These are phyloP conservation scores for Bellardia bayeri DNA, from an alignment of 2,888 invertebrate genomes.

Conservation along the genomic window DNA sequence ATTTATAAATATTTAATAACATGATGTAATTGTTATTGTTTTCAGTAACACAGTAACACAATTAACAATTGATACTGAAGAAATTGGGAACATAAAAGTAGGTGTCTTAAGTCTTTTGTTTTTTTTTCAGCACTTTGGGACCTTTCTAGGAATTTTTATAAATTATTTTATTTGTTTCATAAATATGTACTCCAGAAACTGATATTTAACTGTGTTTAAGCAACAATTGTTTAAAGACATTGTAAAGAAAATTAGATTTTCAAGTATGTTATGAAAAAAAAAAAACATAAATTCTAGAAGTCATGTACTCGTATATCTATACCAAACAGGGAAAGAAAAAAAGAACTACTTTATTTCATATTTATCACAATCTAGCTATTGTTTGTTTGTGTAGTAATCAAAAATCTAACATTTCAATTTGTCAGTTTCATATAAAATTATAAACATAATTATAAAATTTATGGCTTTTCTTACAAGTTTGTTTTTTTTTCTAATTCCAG, in stretches of 20 bases:
- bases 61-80: neutral
- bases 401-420: conserved; percentile 64
- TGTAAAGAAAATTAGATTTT: neutral
- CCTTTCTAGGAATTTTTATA: neutral
- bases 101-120: conserved; percentile 59
- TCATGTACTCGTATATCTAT: too few relatives aligned
- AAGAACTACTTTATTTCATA: neutral
- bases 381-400: neutral
- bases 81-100: neutral
- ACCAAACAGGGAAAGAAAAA: neutral
- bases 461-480: conserved; percentile 27
- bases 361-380: conserved; percentile 19
- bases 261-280: conserved; percentile 17
- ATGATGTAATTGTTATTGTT: neutral
- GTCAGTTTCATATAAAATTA: conserved; percentile 48
- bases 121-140: neutral
- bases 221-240: neutral
- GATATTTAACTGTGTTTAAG: conserved; percentile 39
- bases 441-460: conserved; percentile 52
- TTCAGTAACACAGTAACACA: neutral
- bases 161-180: conserved; percentile 6
- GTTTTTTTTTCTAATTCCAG: neutral
- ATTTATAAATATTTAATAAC: conserved; percentile 14
- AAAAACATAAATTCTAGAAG: conserved; percentile 49
- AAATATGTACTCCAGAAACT: conserved; percentile 59